Percentiles rank a stretch among this genome's conserved stretches.
Conservation (phyloP, 2,113 vertebrate species). For the Cyanoderma ruficeps region DNA sequence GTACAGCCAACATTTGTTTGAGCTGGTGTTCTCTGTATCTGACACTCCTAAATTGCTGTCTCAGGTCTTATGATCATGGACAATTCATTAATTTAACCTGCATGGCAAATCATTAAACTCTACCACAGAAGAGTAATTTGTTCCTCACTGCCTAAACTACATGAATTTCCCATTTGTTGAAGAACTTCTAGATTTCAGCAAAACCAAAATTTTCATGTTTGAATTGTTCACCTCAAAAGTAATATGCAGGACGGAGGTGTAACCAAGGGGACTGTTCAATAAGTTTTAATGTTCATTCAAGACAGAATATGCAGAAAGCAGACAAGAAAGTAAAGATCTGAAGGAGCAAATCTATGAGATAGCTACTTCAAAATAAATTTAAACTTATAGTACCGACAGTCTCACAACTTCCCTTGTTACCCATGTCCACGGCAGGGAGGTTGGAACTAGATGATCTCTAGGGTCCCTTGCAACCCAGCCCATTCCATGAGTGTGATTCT, state of each 20-base stretch:
- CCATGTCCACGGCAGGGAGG: neutral
- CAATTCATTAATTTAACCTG: neutral
- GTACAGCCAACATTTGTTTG: neutral
- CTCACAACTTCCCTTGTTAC: neutral
- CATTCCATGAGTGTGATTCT: neutral
- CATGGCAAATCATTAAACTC: neutral
- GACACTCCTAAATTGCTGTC: neutral
- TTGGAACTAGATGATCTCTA: neutral
- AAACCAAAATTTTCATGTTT: neutral
- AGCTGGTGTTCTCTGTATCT: neutral
- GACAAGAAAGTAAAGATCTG: neutral
- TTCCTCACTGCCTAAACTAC: neutral
- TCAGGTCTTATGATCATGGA: neutral
- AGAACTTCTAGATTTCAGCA: neutral
- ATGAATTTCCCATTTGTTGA: neutral
- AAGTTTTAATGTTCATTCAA: neutral
- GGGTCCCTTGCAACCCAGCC: neutral
- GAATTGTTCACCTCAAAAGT: neutral
- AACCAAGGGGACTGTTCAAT: neutral
- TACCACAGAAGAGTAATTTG: neutral
- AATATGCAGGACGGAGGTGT: neutral
- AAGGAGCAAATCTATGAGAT: neutral
- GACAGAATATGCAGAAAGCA: neutral
- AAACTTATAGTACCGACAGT: neutral
- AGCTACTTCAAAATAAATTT: neutral